These are phyloP conservation scores for Augochlora pura DNA, from an alignment of 1,140 invertebrate species.

Conservation along the genomic window DNA sequence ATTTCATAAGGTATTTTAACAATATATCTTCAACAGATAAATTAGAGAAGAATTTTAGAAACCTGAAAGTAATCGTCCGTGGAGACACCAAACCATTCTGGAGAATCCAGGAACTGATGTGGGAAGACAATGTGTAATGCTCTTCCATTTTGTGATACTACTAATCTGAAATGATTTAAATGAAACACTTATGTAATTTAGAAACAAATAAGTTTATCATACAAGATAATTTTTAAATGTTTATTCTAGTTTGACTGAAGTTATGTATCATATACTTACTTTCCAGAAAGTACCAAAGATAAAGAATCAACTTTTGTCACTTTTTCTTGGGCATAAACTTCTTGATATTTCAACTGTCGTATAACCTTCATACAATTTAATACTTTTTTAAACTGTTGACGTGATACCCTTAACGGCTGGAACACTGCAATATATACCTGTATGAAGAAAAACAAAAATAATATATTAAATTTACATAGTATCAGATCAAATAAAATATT, in stretches of 20 bases:
- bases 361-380: constrained; percentile 91
- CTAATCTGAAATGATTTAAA: constrained; percentile 83
- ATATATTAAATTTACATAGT: constrained; percentile 27
- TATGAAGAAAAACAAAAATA: constrained; percentile 57
- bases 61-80: constrained; percentile 95
- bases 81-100: constrained; percentile 95
- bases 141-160: constrained; percentile 92
- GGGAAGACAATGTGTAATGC: constrained; percentile 93
- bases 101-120: constrained; percentile 95
- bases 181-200: background rate
- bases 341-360: constrained; percentile 89
- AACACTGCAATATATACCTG: constrained; percentile 92
- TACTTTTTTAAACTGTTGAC: constrained; percentile 91
- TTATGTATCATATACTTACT: constrained; percentile 83
- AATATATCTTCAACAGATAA: background rate
- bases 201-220: background rate
- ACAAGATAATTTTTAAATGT: background rate
- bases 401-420: constrained; percentile 89
- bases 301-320: constrained; percentile 93
- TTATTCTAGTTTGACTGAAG: too few relatives aligned
- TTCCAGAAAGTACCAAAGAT: constrained; percentile 91
- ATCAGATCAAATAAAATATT: constrained; percentile 5
- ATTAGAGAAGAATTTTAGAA: background rate
- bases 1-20: constrained; percentile 1
- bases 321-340: constrained; percentile 94